Evolutionary conservation across 92 coral and sea anemone species (phyloP), one percentile per base, ranked within the genome.

Genomic region (Heliopora coerulea): DNA sequence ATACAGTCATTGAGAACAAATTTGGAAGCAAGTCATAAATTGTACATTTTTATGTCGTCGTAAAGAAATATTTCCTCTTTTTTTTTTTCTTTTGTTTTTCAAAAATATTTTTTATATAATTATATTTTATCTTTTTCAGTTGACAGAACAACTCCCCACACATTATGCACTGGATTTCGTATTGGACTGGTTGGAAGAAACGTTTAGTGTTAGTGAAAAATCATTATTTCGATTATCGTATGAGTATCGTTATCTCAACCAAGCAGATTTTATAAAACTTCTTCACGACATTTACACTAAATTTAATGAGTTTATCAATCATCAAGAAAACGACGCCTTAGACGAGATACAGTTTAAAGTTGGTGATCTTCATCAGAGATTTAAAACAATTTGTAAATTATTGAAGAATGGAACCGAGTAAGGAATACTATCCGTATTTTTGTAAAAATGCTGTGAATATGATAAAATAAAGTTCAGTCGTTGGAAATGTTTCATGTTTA

Each of bases 121-220:
- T 37, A 37, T 37, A 37, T 37, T 4, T 37, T 4, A 37, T 37
- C 42, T 37, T 14, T 67, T 67, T 67, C 41, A 67, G 59, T 25
- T 67, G 54, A 27, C 59, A 18, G 40, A 46, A 48, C 40, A 67
- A n/a, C 59, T 67, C 7, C 58, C 73, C 19, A 25, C 50, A 18
- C 58, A 42, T 25, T 18, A 67, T 28, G 58, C 59, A 25, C 32
- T 67, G 18, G 74, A 67, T 37, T 56, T 12, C 29, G 0, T 67
- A 1, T 67, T 67, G 59, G 59, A 67, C 32, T 21, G 32, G 48
- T 42, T 67, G 1, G 74, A 67, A 27, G 74, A 67, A 48, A 67
- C 74, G 12, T 17, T 44, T 44, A 8, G 59, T 27, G 19, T 46
- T 67, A 19, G 26, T 40, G 54, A 12, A 1, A 46, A 30, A 34